These are phyloP conservation scores for Bursaphelenchus mucronatus DNA, from an alignment of 1,140 invertebrate genomes.

Conservation along the genomic window DNA sequence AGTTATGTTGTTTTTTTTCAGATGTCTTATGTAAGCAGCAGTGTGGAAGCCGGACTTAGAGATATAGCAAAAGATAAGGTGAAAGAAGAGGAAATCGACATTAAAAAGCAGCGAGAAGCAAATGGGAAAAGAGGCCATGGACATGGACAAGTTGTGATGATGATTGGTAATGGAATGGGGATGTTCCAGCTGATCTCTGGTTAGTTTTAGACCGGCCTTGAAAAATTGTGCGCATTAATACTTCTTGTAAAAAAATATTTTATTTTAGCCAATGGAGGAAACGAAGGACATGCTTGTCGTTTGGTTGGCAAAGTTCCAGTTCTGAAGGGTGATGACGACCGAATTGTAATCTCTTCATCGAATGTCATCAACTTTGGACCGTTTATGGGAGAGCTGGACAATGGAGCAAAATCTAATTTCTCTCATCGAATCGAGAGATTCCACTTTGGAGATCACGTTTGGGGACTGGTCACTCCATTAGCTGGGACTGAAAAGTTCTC, in stretches of 20 bases:
- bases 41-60: conserved; percentile 51
- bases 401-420: conserved; percentile 39
- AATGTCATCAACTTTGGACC: conserved; percentile 21
- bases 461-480: conserved; percentile 54
- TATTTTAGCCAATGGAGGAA: conserved; percentile 28
- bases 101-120: conserved; percentile 21
- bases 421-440: conserved; percentile 59
- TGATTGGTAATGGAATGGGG: conserved; percentile 57
- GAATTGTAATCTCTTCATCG: conserved; percentile 37
- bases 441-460: conserved; percentile 54
- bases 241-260: conserved; percentile 12
- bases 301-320: conserved; percentile 51
- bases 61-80: conserved; percentile 51
- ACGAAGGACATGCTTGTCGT: conserved; percentile 52
- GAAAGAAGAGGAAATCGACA: conserved; percentile 38
- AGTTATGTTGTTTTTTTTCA: conserved; percentile 39
- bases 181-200: conserved; percentile 55
- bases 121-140: conserved; percentile 16
- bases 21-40: conserved; percentile 48
- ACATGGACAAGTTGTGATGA: conserved; percentile 39
- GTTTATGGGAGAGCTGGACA: conserved; percentile 12
- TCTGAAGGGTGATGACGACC: conserved; percentile 49
- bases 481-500: conserved; percentile 55
- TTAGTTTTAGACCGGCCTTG: conserved; percentile 5
- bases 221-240: neutral